Evolutionary conservation across 2,797 vertebrate genomes (phyloP), one percentile per base, ranked within the genome.

Genomic region (Sebastes steindachneri): DNA sequence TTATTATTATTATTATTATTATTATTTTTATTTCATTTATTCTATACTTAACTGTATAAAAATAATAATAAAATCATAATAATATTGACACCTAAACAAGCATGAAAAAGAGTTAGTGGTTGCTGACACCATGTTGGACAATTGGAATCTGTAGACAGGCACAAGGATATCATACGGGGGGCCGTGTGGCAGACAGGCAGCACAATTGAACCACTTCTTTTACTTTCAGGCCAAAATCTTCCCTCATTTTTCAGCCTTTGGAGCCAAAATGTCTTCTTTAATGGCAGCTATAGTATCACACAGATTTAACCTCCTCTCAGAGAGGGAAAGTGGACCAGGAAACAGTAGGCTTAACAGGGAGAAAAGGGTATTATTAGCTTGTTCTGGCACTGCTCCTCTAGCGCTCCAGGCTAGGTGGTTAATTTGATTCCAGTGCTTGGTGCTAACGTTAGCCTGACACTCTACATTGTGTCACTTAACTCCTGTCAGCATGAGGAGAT

Each of bases 281-380:
- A 67, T 65, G 53, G 48, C 70, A 62, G 57, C 63, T 62, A 45
- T 59, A 29, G 66, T 41, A 75, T 86, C 83, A 62, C 68, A 78
- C 69, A 74, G 69, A 59, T 86, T 85, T 68, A 51, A 76, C 86
- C 64, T 75, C 51, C 68, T 29, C 72, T 60, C 66, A 23, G 28
- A 86, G 70, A 79, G 64, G 75, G 72, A 91, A 90, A 90, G 87
- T 90, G 86, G 89, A 90, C 84, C 86, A 92, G 77, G 79, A 93
- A 93, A 84, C 87, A 92, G 78, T 84, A 57, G 88, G 86, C 70
- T 78, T 87, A 77, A 82, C 70, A 28, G 76, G 83, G 69, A 87
- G 71, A 68, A 84, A 82, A 65, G 4, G 77, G 83, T 95, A 95
- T 96, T 95, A 95, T 95, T 96, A 95, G 93, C 88, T 85, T 92